These are phyloP conservation scores for Caenorhabditis becei DNA, from an alignment of 2,888 invertebrate species.

Conservation along the genomic window DNA sequence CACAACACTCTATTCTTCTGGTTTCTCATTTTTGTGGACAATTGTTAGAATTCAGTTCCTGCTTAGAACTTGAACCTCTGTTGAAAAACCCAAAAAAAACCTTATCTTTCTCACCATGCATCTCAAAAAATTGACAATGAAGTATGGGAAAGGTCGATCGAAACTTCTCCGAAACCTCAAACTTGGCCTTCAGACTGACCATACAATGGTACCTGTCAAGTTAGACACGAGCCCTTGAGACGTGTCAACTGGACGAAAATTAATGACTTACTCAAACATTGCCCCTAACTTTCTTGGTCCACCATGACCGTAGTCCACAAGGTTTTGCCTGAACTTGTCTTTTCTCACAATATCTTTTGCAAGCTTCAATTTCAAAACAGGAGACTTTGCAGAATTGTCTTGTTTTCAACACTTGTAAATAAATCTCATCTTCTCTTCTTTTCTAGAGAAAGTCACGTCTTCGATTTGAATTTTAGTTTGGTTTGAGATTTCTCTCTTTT, in stretches of 20 bases:
- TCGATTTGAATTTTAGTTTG: constrained; percentile 4
- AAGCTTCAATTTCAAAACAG: too few species aligned
- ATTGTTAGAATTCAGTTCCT: not conserved
- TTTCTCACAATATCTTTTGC: too few species aligned
- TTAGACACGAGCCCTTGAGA: constrained; percentile 14
- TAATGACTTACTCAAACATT: constrained; percentile 34
- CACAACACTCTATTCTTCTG: constrained; percentile 5
- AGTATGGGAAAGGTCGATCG: constrained; percentile 50
- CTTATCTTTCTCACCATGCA: constrained; percentile 23
- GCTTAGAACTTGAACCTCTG: too few species aligned
- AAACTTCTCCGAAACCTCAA: constrained; percentile 28
- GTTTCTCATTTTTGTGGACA: not conserved
- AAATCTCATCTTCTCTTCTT: not conserved
- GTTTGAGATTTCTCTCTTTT: too few species aligned
- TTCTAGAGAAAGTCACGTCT: too few species aligned
- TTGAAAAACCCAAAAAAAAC: not conserved
- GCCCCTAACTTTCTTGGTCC: not conserved
- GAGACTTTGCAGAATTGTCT: too few species aligned
- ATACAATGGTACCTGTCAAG: constrained; percentile 9
- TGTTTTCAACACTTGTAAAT: too few species aligned
- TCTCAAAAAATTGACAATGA: constrained; percentile 49
- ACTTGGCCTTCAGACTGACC: constrained; percentile 9
- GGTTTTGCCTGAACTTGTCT: too few species aligned
- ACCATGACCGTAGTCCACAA: too few species aligned
- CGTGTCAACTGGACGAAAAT: constrained; percentile 44